phyloP scores from a whole-genome alignment of 1,140 invertebrate species.

The Lepidurus apus region DNA sequence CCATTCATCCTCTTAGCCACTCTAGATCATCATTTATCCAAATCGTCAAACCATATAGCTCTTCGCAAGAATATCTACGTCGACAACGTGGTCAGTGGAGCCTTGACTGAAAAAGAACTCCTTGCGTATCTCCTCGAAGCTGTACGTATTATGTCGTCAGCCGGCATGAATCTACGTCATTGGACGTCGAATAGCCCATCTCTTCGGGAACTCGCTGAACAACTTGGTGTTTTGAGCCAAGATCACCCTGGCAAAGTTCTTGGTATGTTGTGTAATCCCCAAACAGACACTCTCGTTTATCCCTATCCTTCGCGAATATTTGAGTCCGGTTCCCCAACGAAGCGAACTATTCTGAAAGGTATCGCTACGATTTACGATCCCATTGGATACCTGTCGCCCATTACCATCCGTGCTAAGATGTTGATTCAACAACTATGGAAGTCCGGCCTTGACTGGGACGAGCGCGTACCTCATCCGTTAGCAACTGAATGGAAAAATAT shows the following conservation, averaged over 20 bases:
- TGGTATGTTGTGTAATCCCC: constrained; percentile 25
- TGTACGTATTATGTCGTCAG: background rate
- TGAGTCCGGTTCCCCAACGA: constrained; percentile 19
- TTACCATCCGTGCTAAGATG: constrained; percentile 29
- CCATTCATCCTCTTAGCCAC: background rate
- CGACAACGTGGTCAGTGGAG: background rate
- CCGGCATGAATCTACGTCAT: constrained; percentile 3
- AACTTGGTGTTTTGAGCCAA: background rate
- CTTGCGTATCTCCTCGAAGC: background rate
- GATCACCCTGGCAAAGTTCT: constrained; percentile 5
- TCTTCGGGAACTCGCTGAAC: background rate
- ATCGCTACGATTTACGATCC: constrained; percentile 32
- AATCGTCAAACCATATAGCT: background rate
- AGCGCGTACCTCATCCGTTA: too few relatives aligned
- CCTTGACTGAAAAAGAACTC: background rate
- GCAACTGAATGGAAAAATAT: too few relatives aligned
- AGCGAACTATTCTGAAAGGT: constrained; percentile 25
- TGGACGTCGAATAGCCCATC: constrained; percentile 1
- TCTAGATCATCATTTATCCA: background rate
- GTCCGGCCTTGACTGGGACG: background rate
- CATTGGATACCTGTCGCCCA: constrained; percentile 27
- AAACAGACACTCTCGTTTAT: constrained; percentile 11
- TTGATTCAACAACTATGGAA: constrained; percentile 32
- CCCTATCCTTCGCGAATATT: too few relatives aligned
- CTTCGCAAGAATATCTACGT: constrained; percentile 24